Conservation (phyloP, 2,113 vertebrate genomes). For the Peucedramus taeniatus region DNA sequence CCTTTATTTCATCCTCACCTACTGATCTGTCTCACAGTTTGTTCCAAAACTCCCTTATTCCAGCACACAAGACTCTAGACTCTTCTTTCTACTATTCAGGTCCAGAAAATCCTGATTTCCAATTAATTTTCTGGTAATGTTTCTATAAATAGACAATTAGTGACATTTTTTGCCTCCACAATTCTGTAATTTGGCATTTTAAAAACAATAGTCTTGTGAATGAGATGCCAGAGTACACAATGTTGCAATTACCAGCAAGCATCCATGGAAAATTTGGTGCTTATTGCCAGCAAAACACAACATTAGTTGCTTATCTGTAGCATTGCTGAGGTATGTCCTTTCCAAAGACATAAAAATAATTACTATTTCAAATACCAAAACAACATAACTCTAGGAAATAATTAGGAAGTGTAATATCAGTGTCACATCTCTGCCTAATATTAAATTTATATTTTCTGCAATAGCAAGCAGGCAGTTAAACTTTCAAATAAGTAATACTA, state of each 20-base stretch:
- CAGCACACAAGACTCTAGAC: background rate
- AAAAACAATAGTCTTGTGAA: background rate
- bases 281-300: background rate
- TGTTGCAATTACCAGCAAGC: background rate
- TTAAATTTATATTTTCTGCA: background rate
- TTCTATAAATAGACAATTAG: background rate
- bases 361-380: background rate
- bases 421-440: background rate
- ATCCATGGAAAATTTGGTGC: background rate
- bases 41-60: background rate
- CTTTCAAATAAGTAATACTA: background rate
- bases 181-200: background rate
- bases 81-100: background rate
- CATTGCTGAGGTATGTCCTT: background rate
- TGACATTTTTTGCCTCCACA: background rate
- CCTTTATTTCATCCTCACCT: background rate
- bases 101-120: background rate
- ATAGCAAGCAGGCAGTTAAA: background rate
- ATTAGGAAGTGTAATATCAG: background rate
- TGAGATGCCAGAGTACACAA: background rate
- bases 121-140: background rate
- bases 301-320: background rate
- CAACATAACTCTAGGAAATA: background rate
- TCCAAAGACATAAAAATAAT: background rate
- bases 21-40: background rate